These are phyloP conservation scores for Daphoenositta chrysoptera DNA, from an alignment of 2,113 vertebrate genomes.

Conservation along the genomic window DNA sequence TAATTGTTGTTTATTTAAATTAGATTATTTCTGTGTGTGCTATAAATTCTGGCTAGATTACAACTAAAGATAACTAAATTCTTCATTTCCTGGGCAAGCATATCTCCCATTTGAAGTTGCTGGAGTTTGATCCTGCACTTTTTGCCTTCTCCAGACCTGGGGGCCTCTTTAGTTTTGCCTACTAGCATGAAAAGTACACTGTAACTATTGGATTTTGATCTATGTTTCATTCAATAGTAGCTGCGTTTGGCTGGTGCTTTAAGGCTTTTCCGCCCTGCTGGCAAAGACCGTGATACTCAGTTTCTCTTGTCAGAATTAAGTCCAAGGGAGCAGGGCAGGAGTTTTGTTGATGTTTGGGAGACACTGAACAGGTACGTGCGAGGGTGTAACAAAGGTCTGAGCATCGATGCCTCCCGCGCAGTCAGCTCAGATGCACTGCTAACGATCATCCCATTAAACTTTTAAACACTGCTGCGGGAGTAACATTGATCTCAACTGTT, in stretches of 20 bases:
- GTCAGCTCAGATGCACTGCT: background rate
- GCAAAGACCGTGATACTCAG: background rate
- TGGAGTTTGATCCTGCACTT: background rate
- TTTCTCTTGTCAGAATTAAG: background rate
- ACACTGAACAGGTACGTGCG: background rate
- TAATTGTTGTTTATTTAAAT: background rate
- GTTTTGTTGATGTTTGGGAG: background rate
- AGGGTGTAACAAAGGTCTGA: background rate
- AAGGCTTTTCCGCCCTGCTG: background rate
- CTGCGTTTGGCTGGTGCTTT: background rate
- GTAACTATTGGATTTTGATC: background rate
- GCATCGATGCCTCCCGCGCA: background rate
- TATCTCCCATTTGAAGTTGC: background rate
- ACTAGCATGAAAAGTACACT: background rate
- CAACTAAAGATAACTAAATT: background rate
- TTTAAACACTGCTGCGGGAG: conserved; percentile 38
- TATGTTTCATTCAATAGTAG: background rate
- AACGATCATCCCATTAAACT: conserved; percentile 50
- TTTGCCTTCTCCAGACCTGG: background rate
- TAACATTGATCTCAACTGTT: conserved; percentile 27
- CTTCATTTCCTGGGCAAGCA: accelerated
- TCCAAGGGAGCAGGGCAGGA: background rate
- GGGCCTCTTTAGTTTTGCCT: background rate
- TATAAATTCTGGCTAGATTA: background rate
- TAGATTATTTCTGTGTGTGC: background rate